Conservation (phyloP, 2,797 vertebrate species). For the Masticophis lateralis region DNA sequence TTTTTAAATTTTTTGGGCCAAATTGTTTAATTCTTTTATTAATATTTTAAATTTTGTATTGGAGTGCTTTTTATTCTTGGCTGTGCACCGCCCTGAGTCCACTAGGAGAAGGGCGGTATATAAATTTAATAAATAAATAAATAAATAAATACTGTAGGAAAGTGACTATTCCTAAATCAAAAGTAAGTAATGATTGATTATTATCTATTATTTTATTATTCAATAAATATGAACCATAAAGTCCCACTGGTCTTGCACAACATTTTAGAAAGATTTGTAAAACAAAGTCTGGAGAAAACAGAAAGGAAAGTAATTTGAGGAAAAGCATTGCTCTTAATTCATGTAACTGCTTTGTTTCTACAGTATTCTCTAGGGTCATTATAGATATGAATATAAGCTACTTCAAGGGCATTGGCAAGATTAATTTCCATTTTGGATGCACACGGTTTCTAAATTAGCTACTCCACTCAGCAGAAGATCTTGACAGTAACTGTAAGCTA, state of each 20-base stretch:
- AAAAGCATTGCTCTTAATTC: neutral
- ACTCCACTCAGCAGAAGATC: neutral
- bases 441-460: constrained; percentile 26
- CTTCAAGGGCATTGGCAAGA: neutral
- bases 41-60: too few species aligned
- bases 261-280: constrained; percentile 23
- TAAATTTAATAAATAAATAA: too few species aligned
- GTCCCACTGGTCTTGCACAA: neutral
- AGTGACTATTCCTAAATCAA: neutral
- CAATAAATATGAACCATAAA: neutral
- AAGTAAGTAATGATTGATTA: constrained; percentile 2
- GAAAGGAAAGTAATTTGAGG: neutral
- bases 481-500: constrained; percentile 11
- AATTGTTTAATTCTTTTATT: too few species aligned
- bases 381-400: neutral
- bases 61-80: too few species aligned
- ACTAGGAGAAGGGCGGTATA: too few species aligned
- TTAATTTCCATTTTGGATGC: constrained; percentile 12
- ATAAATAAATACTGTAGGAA: neutral
- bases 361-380: neutral
- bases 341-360: neutral
- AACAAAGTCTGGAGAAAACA: constrained; percentile 3
- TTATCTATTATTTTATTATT: neutral
- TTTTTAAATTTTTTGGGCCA: too few species aligned
- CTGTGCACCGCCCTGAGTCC: too few species aligned